Percentiles rank a stretch among this genome's conserved stretches.
Conservation (phyloP, 2,797 vertebrate genomes). For the Falco novaeseelandiae region DNA sequence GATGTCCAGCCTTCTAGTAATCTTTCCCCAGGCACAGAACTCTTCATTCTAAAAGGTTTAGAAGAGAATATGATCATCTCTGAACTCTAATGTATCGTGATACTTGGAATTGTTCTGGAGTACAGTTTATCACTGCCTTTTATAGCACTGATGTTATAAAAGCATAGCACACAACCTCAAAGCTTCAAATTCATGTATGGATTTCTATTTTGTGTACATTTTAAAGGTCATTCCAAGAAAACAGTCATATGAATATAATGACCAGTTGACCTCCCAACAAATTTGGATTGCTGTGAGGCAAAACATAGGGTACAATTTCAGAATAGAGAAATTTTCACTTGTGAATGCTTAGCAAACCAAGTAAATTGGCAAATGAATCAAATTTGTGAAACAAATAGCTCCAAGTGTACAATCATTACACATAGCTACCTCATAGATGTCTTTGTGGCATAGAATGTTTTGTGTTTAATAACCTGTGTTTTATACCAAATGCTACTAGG, state of each 20-base stretch:
- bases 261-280: neutral
- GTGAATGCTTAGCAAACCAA: neutral
- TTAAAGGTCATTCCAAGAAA: neutral
- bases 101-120: neutral
- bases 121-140: neutral
- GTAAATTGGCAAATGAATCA: neutral
- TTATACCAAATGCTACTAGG: neutral
- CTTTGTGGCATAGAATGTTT: neutral
- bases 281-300: neutral
- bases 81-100: neutral
- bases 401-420: neutral
- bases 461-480: neutral
- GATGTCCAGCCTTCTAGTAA: neutral
- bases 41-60: neutral
- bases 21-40: neutral
- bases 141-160: neutral
- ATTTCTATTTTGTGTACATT: neutral
- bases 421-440: neutral
- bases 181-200: neutral
- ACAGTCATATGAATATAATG: neutral
- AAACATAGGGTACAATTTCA: neutral
- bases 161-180: neutral
- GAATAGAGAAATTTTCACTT: neutral
- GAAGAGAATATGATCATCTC: neutral
- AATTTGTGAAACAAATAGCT: neutral